phyloP scores from a whole-genome alignment of 2,888 invertebrate species.

The Artemia sinica region DNA sequence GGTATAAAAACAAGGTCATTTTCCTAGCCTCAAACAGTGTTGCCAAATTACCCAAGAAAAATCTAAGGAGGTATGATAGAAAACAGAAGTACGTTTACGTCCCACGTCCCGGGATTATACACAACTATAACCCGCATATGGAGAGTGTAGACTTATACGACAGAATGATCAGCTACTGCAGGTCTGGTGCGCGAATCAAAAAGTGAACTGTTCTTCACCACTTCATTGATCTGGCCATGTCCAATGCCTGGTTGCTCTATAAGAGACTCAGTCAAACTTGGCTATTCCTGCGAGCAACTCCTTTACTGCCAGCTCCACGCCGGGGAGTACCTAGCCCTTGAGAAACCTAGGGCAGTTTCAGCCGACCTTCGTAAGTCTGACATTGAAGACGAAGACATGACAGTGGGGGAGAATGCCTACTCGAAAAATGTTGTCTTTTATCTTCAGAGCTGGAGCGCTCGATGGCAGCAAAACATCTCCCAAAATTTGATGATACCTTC shows the following conservation, averaged over 20 bases:
- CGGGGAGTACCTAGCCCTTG: neutral
- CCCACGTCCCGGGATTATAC: conserved; percentile 21
- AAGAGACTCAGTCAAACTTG: neutral
- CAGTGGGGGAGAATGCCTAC: neutral
- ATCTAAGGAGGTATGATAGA: conserved; percentile 13
- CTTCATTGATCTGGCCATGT: conserved; percentile 23
- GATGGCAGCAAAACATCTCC: neutral
- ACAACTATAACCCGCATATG: conserved; percentile 23
- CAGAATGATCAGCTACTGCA: conserved; percentile 22
- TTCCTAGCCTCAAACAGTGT: conserved; percentile 20
- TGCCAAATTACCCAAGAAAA: conserved; percentile 5
- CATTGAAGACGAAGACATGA: neutral
- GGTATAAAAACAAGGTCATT: conserved; percentile 22
- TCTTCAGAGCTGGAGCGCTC: conserved; percentile 1
- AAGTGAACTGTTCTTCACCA: conserved; percentile 24
- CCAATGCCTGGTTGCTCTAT: conserved; percentile 23
- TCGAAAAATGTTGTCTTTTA: neutral
- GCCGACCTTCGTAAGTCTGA: conserved; percentile 6
- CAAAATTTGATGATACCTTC: neutral
- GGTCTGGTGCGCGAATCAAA: conserved; percentile 18
- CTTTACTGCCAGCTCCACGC: neutral
- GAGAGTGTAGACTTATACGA: conserved; percentile 22
- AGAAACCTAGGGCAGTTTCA: neutral
- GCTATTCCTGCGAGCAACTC: neutral
- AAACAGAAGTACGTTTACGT: conserved; percentile 21